Conservation (phyloP, 2,888 invertebrate species). For the Drosophila kanekoi region DNA sequence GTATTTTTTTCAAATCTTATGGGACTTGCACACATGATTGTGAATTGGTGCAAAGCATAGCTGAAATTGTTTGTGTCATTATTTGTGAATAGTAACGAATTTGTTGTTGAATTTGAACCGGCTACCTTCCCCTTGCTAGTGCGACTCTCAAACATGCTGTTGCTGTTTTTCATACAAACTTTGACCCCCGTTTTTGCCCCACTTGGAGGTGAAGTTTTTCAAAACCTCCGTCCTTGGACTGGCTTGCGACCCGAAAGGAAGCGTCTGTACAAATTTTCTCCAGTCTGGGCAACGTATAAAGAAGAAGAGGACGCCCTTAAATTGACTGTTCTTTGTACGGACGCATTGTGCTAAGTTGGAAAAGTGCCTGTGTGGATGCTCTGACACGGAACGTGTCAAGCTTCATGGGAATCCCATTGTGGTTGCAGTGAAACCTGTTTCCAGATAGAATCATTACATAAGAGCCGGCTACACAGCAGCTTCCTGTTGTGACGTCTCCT, state of each 20-base stretch:
- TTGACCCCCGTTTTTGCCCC: no score
- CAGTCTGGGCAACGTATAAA: neutral
- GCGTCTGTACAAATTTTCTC: no score
- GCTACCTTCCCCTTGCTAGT: no score
- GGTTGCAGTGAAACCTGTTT: slow-evolving; percentile 25
- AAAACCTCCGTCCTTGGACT: no score
- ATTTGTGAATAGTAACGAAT: neutral
- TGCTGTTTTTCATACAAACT: no score
- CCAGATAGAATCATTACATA: slow-evolving; percentile 29
- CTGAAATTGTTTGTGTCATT: no score
- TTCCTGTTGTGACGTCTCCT: slow-evolving; percentile 14
- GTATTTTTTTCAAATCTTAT: no score
- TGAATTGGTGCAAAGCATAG: no score
- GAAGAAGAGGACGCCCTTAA: neutral
- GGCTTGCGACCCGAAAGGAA: no score
- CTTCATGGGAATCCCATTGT: neutral
- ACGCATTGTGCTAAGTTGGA: neutral
- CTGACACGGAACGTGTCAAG: slow-evolving; percentile 1
- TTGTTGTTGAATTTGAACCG: neutral
- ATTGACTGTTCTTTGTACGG: neutral
- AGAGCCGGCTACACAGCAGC: slow-evolving; percentile 20
- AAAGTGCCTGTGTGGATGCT: neutral
- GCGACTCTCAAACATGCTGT: no score
- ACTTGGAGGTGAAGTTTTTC: no score
- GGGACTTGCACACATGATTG: no score